Evolutionary conservation across 2,888 invertebrate species (phyloP).

Genomic region (Metellina segmentata): DNA sequence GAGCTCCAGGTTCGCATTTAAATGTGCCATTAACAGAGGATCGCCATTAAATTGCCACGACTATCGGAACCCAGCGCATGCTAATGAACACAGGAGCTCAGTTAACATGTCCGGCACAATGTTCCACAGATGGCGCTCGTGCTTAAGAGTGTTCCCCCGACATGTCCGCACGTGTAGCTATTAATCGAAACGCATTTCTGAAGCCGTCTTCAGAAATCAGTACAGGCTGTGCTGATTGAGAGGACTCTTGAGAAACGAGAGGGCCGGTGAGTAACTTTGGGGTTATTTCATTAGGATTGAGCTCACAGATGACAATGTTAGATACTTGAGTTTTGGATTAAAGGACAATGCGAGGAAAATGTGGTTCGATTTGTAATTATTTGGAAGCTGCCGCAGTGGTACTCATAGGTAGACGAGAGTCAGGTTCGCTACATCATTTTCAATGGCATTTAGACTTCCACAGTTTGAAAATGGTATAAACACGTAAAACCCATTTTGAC

Average conservation of each 20-base stretch:
- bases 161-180: constrained; percentile 59
- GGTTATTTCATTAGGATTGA: too few relatives aligned
- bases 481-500: too few relatives aligned
- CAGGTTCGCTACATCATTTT: too few relatives aligned
- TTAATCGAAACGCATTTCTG: constrained; percentile 41
- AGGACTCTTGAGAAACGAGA: not conserved
- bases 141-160: constrained; percentile 43
- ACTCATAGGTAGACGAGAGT: too few relatives aligned
- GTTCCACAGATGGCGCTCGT: constrained; percentile 45
- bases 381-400: too few relatives aligned
- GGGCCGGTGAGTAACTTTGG: not conserved
- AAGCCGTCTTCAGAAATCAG: constrained; percentile 22
- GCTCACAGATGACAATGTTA: too few relatives aligned
- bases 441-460: too few relatives aligned
- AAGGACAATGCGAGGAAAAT: too few relatives aligned
- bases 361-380: too few relatives aligned
- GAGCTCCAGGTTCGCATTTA: constrained; percentile 24
- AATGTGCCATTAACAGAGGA: constrained; percentile 53
- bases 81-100: constrained; percentile 51
- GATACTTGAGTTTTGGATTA: too few relatives aligned
- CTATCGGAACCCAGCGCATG: constrained; percentile 46
- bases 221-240: not conserved
- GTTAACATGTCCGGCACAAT: constrained; percentile 60
- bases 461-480: too few relatives aligned
- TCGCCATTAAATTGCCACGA: constrained; percentile 38